These are phyloP conservation scores for Lingula anatina DNA, from an alignment of 2,888 invertebrate genomes.

Conservation along the genomic window DNA sequence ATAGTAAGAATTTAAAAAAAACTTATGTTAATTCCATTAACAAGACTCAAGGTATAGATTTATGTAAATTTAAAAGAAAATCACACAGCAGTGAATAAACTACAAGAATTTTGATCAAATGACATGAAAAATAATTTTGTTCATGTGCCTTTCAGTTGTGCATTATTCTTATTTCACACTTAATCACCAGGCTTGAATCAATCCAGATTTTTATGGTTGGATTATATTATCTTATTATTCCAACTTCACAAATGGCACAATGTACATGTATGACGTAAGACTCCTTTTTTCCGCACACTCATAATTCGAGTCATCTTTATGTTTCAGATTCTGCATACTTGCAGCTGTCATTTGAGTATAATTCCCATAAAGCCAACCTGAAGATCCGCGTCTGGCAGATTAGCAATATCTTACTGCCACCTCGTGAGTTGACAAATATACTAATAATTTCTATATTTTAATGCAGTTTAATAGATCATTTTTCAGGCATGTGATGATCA, in stretches of 20 bases:
- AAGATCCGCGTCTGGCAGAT: slow-evolving; percentile 43
- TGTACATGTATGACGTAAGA: no score
- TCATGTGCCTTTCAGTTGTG: not conserved
- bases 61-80: no score
- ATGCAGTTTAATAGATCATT: no score
- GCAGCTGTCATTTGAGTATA: slow-evolving; percentile 44
- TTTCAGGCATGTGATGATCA: no score
- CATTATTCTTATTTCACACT: not conserved
- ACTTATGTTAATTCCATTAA: no score
- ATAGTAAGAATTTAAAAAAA: no score
- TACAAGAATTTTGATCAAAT: not conserved
- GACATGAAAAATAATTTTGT: not conserved
- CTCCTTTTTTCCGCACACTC: no score
- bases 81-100: no score
- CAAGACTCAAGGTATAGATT: no score
- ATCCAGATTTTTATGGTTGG: not conserved
- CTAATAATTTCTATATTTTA: no score
- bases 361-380: slow-evolving; percentile 26
- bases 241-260: no score
- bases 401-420: slow-evolving; percentile 38
- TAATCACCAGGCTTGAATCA: not conserved
- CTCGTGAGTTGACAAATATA: slow-evolving; percentile 24
- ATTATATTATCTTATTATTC: no score
- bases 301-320: not conserved
- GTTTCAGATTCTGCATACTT: slow-evolving; percentile 36